Percentiles rank a stretch among this genome's conserved stretches.
Evolutionary conservation across 2,113 vertebrate species (phyloP).

Genomic region (Cricetomys ansorgei): DNA sequence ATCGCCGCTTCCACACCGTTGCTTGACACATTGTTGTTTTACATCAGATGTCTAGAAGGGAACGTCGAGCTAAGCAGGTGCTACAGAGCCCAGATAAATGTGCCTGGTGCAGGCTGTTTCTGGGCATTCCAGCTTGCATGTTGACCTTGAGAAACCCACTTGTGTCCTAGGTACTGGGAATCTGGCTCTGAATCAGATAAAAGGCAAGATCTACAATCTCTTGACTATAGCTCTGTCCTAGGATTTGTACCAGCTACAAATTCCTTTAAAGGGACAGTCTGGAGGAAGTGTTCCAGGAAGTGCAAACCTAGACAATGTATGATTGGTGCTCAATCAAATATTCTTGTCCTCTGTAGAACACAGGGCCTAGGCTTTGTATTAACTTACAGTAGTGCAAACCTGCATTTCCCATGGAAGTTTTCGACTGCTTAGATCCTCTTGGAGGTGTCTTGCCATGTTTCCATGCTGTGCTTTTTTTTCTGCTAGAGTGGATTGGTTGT

Average conservation of each 20-base stretch:
- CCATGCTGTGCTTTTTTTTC: not conserved
- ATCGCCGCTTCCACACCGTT: not conserved
- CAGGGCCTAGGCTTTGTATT: not conserved
- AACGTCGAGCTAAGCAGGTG: not conserved
- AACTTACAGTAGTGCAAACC: not conserved
- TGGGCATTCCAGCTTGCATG: not conserved
- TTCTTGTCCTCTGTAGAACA: not conserved
- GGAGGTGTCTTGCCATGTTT: not conserved
- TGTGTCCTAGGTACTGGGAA: not conserved
- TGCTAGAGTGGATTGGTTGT: not conserved
- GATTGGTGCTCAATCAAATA: not conserved
- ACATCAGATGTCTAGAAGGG: not conserved
- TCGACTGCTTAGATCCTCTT: not conserved
- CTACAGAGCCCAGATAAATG: not conserved
- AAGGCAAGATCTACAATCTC: not conserved
- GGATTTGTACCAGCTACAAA: not conserved
- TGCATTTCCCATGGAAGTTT: not conserved
- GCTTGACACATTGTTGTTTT: not conserved
- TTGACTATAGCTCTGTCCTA: not conserved
- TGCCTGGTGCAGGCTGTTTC: not conserved
- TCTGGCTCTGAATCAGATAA: not conserved
- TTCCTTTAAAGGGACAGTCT: not conserved
- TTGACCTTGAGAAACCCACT: not conserved
- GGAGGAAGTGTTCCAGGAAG: not conserved
- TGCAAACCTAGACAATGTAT: not conserved